Conservation (phyloP, 2,888 invertebrate genomes). For the Parasteatoda lunata region DNA sequence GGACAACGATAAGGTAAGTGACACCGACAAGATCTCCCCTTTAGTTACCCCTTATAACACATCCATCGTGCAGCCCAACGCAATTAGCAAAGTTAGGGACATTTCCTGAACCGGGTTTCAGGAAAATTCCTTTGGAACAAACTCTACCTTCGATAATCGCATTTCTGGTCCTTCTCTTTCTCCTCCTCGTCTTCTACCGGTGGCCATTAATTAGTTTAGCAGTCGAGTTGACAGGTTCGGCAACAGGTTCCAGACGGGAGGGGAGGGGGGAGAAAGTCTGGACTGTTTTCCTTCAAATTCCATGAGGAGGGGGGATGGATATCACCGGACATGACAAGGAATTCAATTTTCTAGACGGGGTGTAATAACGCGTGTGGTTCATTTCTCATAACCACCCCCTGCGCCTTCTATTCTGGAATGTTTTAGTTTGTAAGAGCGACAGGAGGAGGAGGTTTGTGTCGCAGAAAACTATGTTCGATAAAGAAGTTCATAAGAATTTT, state of each 20-base stretch:
- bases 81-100: conserved; percentile 2
- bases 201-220: conserved; percentile 5
- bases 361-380: too few species aligned
- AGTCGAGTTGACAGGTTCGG: not conserved
- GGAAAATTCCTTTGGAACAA: conserved; percentile 2
- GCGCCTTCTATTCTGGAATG: too few species aligned
- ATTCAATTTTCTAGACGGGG: not conserved
- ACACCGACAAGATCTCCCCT: not conserved
- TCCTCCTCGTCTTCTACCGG: not conserved
- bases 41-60: not conserved
- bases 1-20: conserved; percentile 5
- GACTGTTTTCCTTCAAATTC: not conserved
- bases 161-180: not conserved
- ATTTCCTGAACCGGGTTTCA: not conserved
- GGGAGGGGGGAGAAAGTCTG: not conserved
- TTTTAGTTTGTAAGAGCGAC: too few species aligned
- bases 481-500: too few species aligned
- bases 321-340: not conserved
- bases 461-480: too few species aligned
- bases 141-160: not conserved
- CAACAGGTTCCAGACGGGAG: not conserved
- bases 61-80: not conserved
- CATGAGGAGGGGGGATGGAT: not conserved
- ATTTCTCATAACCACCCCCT: too few species aligned
- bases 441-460: too few species aligned